Conservation (phyloP, 64 coral and sea anemone species). For the Montipora foliosa region DNA sequence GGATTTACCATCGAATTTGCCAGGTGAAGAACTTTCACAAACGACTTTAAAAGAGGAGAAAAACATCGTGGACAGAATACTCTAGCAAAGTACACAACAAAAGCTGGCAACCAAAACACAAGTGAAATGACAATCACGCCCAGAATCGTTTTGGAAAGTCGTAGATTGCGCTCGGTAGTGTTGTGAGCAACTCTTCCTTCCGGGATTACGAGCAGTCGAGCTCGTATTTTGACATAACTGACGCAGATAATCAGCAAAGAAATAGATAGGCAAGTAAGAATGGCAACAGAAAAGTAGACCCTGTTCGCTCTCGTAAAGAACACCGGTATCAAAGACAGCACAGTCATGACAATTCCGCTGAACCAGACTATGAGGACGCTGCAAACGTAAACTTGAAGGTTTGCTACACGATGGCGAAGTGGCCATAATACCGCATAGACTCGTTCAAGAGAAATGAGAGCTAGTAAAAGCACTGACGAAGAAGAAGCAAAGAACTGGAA, state of each 20-base stretch:
- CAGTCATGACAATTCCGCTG: background rate
- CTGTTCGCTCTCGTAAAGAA: background rate
- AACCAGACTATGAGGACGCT: background rate
- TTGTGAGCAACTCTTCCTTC: background rate
- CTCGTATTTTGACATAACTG: constrained; percentile 16
- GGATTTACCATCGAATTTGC: constrained; percentile 20
- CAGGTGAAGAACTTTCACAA: background rate
- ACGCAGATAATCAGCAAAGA: background rate
- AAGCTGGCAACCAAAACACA: background rate
- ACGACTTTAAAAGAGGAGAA: background rate
- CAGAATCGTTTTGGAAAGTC: background rate
- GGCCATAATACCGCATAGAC: background rate
- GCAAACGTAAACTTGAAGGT: background rate
- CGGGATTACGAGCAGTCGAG: background rate
- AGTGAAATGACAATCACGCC: background rate
- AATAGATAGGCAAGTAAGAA: background rate
- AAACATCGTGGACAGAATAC: background rate
- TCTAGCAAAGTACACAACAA: background rate
- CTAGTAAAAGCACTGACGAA: constrained; percentile 19
- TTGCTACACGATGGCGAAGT: background rate
- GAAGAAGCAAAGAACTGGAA: background rate
- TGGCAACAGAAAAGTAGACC: background rate
- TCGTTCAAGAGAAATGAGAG: constrained; percentile 8
- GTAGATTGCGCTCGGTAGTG: background rate
- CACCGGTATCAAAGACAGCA: background rate